Evolutionary conservation across 2,888 invertebrate species (phyloP).

Genomic region (Dicyrtomina minuta): DNA sequence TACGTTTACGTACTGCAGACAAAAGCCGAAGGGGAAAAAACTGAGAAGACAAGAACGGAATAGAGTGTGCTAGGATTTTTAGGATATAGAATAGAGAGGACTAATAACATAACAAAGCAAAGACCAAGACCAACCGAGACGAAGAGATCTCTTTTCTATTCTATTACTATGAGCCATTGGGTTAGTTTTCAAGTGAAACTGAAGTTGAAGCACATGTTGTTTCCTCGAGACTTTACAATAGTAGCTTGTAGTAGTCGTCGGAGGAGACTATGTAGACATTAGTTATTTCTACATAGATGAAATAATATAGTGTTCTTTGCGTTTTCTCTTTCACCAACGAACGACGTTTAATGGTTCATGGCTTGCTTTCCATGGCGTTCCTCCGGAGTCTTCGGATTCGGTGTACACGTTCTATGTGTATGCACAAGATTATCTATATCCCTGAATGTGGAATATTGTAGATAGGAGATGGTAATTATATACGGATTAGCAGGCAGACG

Average conservation of each 20-base stretch:
- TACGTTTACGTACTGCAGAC: slow-evolving; percentile 14
- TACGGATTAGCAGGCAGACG: too few species aligned
- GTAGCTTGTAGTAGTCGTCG: not conserved
- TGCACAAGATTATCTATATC: slow-evolving; percentile 1
- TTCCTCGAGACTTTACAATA: not conserved
- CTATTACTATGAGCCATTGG: not conserved
- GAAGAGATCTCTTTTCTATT: not conserved
- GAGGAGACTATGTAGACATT: not conserved
- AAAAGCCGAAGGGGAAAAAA: not conserved
- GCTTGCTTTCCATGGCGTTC: slow-evolving; percentile 5
- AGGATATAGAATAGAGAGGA: too few species aligned
- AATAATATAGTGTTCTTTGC: slow-evolving; percentile 3
- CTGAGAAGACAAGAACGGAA: not conserved
- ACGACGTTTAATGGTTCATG: slow-evolving; percentile 27
- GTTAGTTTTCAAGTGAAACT: slow-evolving; percentile 17
- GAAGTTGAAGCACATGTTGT: slow-evolving; percentile 20
- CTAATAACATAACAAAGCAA: not conserved
- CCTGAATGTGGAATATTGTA: not conserved
- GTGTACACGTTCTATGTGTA: not conserved
- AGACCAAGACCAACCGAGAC: not conserved
- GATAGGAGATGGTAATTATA: too few species aligned
- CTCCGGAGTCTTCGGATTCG: not conserved
- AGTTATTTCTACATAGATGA: slow-evolving; percentile 12
- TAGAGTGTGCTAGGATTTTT: slow-evolving; percentile 1
- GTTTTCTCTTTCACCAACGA: slow-evolving; percentile 31